phyloP scores from a whole-genome alignment of 2,797 vertebrate species.

The Spinus olivaceus region DNA sequence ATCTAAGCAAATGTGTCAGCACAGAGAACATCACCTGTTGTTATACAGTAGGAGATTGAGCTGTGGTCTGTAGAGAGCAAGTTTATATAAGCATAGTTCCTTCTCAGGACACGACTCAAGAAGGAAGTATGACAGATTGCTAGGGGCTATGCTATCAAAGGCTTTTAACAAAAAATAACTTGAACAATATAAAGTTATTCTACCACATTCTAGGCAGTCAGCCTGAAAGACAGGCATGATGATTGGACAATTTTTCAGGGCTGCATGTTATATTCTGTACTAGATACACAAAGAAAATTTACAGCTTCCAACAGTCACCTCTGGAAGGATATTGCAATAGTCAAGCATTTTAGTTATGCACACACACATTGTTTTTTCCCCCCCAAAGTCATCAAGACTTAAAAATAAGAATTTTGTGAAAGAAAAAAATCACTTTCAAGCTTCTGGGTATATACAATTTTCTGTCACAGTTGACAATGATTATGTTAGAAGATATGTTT shows the following conservation, averaged over 20 bases:
- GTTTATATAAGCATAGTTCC: background rate
- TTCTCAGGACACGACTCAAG: background rate
- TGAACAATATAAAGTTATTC: conserved; percentile 14
- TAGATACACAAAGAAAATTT: background rate
- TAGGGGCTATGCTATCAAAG: conserved; percentile 10
- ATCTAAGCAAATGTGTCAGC: background rate
- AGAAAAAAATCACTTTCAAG: background rate
- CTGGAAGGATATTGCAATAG: background rate
- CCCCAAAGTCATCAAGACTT: background rate
- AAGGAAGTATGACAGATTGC: conserved; percentile 18
- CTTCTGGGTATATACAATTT: background rate
- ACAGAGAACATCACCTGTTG: background rate
- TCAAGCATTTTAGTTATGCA: background rate
- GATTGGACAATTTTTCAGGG: background rate
- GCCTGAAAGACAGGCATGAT: background rate
- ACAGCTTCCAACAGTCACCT: background rate
- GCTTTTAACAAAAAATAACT: conserved; percentile 27
- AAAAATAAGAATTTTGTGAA: background rate
- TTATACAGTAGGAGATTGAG: background rate
- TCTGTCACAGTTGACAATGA: background rate
- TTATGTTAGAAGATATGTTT: background rate
- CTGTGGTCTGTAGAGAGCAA: background rate
- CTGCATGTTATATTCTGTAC: background rate
- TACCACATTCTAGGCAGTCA: background rate
- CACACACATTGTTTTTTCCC: background rate